Base-by-base conservation (phyloP, 2,888 invertebrate genomes). In the Sialis lutaria region DNA sequence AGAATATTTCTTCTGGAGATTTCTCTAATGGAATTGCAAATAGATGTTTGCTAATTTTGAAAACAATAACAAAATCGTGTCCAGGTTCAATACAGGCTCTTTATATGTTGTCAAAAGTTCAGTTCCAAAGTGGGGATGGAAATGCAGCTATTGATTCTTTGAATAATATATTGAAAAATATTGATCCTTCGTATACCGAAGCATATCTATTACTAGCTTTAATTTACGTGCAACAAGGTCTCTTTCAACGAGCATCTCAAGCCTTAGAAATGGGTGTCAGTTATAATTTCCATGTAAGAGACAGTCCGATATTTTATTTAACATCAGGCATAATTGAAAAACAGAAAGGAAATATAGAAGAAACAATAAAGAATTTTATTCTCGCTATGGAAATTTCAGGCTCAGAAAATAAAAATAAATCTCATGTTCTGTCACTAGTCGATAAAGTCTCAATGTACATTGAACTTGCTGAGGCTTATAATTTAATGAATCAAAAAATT, bases 221-320 rank as follows among this genome's bases (percentile, higher is more conserved):
- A 63, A 85, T 92, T 46, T 79, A 85, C 53, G 73, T 90, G 6
- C 76, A 77, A 49, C 77, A 79, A 57, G 72, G 74, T 37, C 69
- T 74, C 42, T 86, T 75, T 56, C 74, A 81, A 12, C 75, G 82
- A 58, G 95, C 95, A 0, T 75, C 83, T 8, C 89, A 91, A 61
- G 82, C 81, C 47, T 67, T 97, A 42, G 95, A 96, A 66, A 76
- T 86, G 53, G 91, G 89, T 48, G 68, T 96, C 9, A 92, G 92
- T 58, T 85, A 87, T 58, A 89, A 95, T 64, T 95, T 97, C 60
- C 82, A 87, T 65, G 82, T 96, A 0, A 70, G 93, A 52, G 92
- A 95, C 50, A 84, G 87, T 64, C 88, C 93, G 0, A 70, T 91
- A 60, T 97, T 90, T 60, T 89, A 93, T 65, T 74, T 92, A 51